A percentile compares a stretch with the other conserved stretches of the same genome.
These are phyloP conservation scores for Lysandra bellargus DNA, from an alignment of 2,888 invertebrate species.

Conservation along the genomic window DNA sequence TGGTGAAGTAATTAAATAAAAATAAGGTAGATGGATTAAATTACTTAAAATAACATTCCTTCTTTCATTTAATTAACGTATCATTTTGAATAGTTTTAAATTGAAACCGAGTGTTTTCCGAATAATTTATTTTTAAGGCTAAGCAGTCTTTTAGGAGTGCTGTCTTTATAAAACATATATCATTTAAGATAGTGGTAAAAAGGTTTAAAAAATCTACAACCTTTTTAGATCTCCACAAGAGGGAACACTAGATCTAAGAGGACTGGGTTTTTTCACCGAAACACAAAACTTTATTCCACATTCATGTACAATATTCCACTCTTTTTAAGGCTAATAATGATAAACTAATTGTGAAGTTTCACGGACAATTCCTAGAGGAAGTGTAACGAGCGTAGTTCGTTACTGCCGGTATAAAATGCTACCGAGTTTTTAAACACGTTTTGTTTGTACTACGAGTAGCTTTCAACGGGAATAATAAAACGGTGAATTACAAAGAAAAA, in stretches of 20 bases:
- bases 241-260: too few relatives aligned
- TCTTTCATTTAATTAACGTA: background rate
- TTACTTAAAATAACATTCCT: background rate
- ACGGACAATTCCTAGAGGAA: background rate
- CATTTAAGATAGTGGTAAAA: too few relatives aligned
- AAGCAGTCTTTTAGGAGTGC: too few relatives aligned
- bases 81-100: too few relatives aligned
- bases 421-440: conserved; percentile 10
- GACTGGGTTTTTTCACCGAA: too few relatives aligned
- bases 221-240: too few relatives aligned
- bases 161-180: too few relatives aligned
- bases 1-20: background rate
- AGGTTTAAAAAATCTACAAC: too few relatives aligned
- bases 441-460: background rate
- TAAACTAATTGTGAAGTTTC: background rate
- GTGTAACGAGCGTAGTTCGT: conserved; percentile 5
- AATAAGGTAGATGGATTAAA: background rate
- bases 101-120: too few relatives aligned
- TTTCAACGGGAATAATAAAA: background rate
- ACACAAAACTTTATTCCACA: too few relatives aligned
- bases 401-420: background rate
- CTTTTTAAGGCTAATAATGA: background rate
- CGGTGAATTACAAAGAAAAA: conserved; percentile 13
- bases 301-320: background rate
- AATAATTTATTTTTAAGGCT: too few relatives aligned